These are phyloP conservation scores for Rhagonycha fulva DNA, from an alignment of 2,888 invertebrate species.

Conservation along the genomic window DNA sequence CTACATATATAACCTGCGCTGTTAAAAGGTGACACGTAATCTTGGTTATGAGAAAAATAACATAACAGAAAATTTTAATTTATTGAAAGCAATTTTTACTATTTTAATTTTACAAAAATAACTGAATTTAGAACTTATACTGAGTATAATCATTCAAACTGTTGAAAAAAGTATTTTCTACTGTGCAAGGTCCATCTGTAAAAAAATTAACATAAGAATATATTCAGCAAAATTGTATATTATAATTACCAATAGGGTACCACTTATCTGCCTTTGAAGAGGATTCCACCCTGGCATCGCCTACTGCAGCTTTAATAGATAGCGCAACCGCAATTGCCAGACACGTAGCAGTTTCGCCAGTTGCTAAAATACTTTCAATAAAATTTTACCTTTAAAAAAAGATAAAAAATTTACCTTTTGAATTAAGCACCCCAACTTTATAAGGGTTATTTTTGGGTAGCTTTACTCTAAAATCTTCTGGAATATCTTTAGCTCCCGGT, in stretches of 20 bases:
- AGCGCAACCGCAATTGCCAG: slow-evolving; percentile 56
- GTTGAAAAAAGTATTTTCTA: slow-evolving; percentile 6
- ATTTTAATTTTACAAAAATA: neutral
- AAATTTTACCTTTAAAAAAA: neutral
- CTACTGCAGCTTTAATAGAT: slow-evolving; percentile 44
- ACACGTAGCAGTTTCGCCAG: slow-evolving; percentile 67
- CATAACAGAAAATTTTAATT: no score
- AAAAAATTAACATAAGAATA: neutral
- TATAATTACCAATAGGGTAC: slow-evolving; percentile 40
- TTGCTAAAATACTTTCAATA: slow-evolving; percentile 55
- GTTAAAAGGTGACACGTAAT: no score
- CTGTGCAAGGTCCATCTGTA: slow-evolving; percentile 20
- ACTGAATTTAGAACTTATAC: neutral
- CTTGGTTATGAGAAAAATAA: no score
- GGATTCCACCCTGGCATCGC: slow-evolving; percentile 38
- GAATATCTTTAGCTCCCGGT: slow-evolving; percentile 44
- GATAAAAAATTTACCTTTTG: slow-evolving; percentile 63
- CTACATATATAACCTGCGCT: no score
- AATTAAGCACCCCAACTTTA: slow-evolving; percentile 68
- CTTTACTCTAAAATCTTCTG: slow-evolving; percentile 73
- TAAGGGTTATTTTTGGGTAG: slow-evolving; percentile 70
- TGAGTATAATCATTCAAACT: neutral
- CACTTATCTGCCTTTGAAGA: slow-evolving; percentile 35
- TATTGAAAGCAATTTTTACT: no score
- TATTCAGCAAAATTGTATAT: no score